Percentiles rank a stretch among this genome's conserved stretches.
phyloP scores from a whole-genome alignment of 1,140 invertebrate genomes.

The Panonychus citri region DNA sequence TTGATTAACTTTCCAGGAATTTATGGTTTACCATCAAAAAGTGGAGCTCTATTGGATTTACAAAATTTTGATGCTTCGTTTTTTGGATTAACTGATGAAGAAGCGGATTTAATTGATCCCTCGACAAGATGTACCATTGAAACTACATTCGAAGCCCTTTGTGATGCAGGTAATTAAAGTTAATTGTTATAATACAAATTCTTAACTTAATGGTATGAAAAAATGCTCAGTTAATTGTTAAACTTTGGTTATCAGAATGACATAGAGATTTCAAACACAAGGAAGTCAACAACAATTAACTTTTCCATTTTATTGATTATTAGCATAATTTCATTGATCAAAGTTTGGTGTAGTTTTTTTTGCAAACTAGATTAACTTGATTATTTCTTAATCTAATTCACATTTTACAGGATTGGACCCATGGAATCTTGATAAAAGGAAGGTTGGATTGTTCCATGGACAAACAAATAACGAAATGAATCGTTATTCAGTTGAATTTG shows the following conservation, averaged over 20 bases:
- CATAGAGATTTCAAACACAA: no score
- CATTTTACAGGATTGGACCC: slow-evolving; percentile 40
- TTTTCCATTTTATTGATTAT: no score
- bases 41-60: slow-evolving; percentile 46
- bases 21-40: slow-evolving; percentile 10
- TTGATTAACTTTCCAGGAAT: slow-evolving; percentile 62
- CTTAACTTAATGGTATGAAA: no score
- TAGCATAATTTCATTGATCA: no score
- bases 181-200: not conserved
- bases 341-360: no score
- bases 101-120: slow-evolving; percentile 7
- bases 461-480: slow-evolving; percentile 58
- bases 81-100: slow-evolving; percentile 41
- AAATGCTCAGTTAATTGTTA: no score
- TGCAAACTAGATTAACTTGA: not conserved
- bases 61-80: slow-evolving; percentile 70
- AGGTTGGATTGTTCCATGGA: slow-evolving; percentile 69
- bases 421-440: slow-evolving; percentile 42
- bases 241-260: no score
- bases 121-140: not conserved
- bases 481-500: slow-evolving; percentile 30
- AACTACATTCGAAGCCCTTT: not conserved
- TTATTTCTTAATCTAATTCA: not conserved
- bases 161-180: not conserved
- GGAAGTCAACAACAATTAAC: no score